phyloP scores from a whole-genome alignment of 2,888 invertebrate species.

The Acleris laterana region DNA sequence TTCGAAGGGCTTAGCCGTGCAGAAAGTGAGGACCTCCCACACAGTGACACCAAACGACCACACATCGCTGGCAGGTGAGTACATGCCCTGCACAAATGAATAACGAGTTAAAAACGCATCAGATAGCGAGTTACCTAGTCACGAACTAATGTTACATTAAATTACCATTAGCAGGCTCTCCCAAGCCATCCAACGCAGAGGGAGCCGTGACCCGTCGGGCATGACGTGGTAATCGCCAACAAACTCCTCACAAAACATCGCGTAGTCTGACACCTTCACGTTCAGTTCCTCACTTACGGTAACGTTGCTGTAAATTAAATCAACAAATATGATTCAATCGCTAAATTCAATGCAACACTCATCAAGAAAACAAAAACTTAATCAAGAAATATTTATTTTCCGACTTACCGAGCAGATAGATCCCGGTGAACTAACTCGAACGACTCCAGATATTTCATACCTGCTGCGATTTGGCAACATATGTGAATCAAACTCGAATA shows the following conservation, averaged over 20 bases:
- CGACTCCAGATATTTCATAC: slow-evolving; percentile 96
- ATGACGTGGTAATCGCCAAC: slow-evolving; percentile 93
- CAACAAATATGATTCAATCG: too few species aligned
- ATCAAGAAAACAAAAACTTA: too few species aligned
- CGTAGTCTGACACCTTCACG: slow-evolving; percentile 93
- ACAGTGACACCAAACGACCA: slow-evolving; percentile 96
- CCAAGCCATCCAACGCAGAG: slow-evolving; percentile 97
- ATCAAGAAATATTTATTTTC: not conserved
- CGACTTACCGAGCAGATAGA: slow-evolving; percentile 90
- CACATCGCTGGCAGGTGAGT: slow-evolving; percentile 94
- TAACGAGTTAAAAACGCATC: not conserved
- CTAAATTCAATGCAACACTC: not conserved
- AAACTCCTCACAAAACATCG: slow-evolving; percentile 92
- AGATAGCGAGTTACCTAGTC: not conserved
- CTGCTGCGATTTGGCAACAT: slow-evolving; percentile 94
- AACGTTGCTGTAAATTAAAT: slow-evolving; percentile 87
- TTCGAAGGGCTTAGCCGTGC: slow-evolving; percentile 91
- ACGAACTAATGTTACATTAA: not conserved
- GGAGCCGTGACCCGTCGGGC: slow-evolving; percentile 91
- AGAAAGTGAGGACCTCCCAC: slow-evolving; percentile 94
- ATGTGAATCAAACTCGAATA: slow-evolving; percentile 93
- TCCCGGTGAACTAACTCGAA: slow-evolving; percentile 95
- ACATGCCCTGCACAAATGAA: slow-evolving; percentile 88
- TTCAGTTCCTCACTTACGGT: slow-evolving; percentile 92
- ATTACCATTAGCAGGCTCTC: slow-evolving; percentile 91